Conservation (phyloP, 2,888 invertebrate species). For the Tupiocoris notatus region DNA sequence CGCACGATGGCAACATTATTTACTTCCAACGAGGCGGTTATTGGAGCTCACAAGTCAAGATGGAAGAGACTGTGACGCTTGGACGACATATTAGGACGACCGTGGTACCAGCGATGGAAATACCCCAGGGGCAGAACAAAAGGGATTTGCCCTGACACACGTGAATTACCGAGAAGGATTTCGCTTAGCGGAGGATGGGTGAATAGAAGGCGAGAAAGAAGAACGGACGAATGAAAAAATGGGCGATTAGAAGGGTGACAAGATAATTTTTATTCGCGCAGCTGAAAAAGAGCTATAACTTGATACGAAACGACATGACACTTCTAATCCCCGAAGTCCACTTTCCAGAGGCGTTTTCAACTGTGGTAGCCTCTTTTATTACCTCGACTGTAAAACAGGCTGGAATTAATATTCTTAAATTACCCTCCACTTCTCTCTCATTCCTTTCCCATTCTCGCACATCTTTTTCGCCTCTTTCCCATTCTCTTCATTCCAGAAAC, state of each 20-base stretch:
- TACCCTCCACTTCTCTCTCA: not conserved
- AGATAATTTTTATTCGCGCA: not conserved
- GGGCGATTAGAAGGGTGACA: not conserved
- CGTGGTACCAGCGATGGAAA: not conserved
- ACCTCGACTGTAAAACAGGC: constrained; percentile 3
- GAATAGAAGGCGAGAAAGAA: not conserved
- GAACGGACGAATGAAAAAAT: not conserved
- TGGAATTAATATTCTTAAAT: constrained; percentile 32
- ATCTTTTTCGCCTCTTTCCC: not conserved
- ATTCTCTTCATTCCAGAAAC: constrained; percentile 8
- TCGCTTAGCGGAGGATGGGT: not conserved
- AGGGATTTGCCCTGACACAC: not conserved
- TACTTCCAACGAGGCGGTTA: too few species aligned
- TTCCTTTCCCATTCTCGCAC: not conserved
- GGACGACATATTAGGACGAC: not conserved
- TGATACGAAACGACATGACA: constrained; percentile 38
- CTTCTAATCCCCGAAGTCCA: constrained; percentile 32
- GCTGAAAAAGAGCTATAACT: constrained; percentile 22
- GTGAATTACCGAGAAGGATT: not conserved
- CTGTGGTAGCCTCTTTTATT: constrained; percentile 25
- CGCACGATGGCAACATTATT: too few species aligned
- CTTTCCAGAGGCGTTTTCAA: constrained; percentile 26
- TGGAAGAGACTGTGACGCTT: too few species aligned
- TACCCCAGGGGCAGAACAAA: not conserved
- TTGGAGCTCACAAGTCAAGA: too few species aligned